These are phyloP conservation scores for Anhinga anhinga DNA, from an alignment of 2,113 vertebrate species.

Conservation along the genomic window DNA sequence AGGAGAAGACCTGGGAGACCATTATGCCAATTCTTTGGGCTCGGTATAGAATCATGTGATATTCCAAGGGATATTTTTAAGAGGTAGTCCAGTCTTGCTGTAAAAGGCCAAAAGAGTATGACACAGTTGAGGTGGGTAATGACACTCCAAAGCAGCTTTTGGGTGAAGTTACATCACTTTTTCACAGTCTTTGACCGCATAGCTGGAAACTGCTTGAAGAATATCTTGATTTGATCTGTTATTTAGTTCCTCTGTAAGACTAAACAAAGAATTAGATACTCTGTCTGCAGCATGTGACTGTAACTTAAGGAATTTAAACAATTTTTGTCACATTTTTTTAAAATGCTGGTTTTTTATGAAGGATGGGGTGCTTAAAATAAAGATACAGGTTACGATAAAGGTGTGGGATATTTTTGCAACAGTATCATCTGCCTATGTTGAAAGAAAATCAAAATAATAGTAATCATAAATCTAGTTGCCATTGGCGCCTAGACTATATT, in stretches of 20 bases:
- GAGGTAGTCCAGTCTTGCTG: background rate
- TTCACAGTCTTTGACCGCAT: background rate
- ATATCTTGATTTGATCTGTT: slow-evolving; percentile 10
- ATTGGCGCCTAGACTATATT: background rate
- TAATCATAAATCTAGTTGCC: background rate
- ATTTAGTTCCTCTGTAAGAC: slow-evolving; percentile 18
- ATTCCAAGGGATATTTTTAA: background rate
- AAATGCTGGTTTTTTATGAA: slow-evolving; percentile 5
- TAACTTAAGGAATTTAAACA: slow-evolving; percentile 11
- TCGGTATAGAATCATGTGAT: background rate
- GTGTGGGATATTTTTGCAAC: background rate
- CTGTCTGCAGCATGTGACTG: background rate
- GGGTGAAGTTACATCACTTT: background rate
- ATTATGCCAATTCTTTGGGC: background rate
- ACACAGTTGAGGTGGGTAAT: background rate
- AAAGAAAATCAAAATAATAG: background rate
- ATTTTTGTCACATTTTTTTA: background rate
- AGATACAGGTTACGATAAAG: background rate
- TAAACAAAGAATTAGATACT: slow-evolving; percentile 19
- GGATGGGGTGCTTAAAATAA: background rate
- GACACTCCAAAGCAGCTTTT: background rate
- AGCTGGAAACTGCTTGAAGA: background rate
- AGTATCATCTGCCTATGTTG: background rate
- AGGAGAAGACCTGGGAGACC: background rate
- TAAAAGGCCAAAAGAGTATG: background rate